Base-by-base conservation (phyloP, 2,113 vertebrate genomes). In the Leptocoma aspasia region DNA sequence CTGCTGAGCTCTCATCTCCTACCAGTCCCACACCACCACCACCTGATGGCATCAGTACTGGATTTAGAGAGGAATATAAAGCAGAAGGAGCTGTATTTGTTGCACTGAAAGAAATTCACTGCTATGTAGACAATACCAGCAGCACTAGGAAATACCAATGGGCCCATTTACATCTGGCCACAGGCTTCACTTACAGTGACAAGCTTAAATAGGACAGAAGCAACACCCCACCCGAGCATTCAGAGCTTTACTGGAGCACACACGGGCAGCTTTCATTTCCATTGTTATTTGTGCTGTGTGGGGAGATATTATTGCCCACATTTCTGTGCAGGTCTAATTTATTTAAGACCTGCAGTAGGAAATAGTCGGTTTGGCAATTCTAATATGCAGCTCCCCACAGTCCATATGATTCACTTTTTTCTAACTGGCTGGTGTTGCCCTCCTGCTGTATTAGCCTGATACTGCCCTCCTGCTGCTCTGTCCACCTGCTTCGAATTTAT, bases 401-500 rank as follows among this genome's bases (percentile, higher is more conserved):
- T 70, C 94, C 92, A 80, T 33, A 81, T 1, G 4, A 96, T 97
- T 95, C 77, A 82, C 94, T 95, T 97, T 90, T 94, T 72, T 50
- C 82, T 93, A 76, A 91, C 94, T 96, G 92, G 91, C 94, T 92
- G 86, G 71, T 89, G 72, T 72, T 90, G 89, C 93, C 91, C 73
- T 92, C 94, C 97, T 95, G 96, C 24, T 79, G 93, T 42, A 96
- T 95, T 60, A 76, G 91, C 86, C 93, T 66, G 57, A 87, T 96
- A 75, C 71, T 59, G 17, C 83, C 82, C 93, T 94, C 96, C 96
- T 96, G 92, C 96, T 96, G 96, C 77, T 97, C 91, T 94, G 96
- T 96, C 97, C 98, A 97, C 98, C 97, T 98, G 97, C 95, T 97
- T 92, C 45, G 9, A 94, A 96, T 97, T 97, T 96, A 97, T 94